Evolutionary conservation across 2,888 invertebrate species (phyloP).

Genomic region (Nemotelus nigrinus): DNA sequence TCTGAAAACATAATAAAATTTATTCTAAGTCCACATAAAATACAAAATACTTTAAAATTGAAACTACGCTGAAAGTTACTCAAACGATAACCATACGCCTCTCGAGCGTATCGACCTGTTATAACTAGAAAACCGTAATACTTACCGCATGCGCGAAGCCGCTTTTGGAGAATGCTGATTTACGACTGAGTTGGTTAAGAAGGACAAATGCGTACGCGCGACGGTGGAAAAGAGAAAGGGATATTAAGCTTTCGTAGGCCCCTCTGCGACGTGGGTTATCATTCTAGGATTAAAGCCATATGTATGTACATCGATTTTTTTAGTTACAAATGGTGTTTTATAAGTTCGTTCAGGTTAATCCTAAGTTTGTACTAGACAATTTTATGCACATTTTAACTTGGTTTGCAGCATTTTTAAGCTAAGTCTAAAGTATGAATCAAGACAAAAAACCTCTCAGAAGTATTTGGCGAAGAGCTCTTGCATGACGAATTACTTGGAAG

Average conservation of each 20-base stretch:
- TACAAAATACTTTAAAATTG: neutral
- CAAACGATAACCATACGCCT: neutral
- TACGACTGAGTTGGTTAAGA: neutral
- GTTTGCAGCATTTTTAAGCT: too few species aligned
- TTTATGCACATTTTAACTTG: too few species aligned
- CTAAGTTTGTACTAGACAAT: too few species aligned
- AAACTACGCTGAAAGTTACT: neutral
- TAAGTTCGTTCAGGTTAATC: too few species aligned
- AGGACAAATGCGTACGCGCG: neutral
- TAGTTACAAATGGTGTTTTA: too few species aligned
- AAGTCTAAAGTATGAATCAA: too few species aligned
- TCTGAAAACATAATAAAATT: conserved; percentile 2
- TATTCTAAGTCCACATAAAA: neutral
- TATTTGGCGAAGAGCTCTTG: too few species aligned
- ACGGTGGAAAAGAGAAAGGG: neutral
- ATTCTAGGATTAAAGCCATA: neutral
- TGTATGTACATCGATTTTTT: too few species aligned
- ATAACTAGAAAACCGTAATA: neutral
- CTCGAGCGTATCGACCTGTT: neutral
- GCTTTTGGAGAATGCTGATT: neutral
- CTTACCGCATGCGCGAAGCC: neutral
- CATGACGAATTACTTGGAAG: too few species aligned
- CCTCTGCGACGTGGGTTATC: neutral
- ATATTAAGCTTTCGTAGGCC: neutral
- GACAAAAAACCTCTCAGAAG: too few species aligned